Percentiles rank a stretch among this genome's conserved stretches.
phyloP scores from a whole-genome alignment of 2,888 invertebrate species.

The Caenorhabditis zanzibari region DNA sequence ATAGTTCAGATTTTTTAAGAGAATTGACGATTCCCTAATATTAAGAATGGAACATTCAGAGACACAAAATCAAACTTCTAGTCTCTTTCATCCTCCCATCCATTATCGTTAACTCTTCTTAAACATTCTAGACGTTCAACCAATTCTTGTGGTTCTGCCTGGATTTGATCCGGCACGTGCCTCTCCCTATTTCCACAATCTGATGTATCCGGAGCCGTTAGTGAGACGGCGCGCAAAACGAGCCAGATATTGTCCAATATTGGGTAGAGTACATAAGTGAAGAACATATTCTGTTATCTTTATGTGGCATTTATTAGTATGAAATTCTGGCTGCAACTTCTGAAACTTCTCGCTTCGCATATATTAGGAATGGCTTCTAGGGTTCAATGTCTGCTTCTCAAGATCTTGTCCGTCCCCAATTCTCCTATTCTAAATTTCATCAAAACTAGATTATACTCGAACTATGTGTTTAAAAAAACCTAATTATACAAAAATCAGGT shows the following conservation, averaged over 20 bases:
- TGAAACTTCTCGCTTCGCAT: constrained; percentile 32
- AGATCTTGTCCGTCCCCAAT: constrained; percentile 24
- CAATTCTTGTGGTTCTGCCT: constrained; percentile 71
- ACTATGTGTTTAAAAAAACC: not conserved
- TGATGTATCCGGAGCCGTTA: constrained; percentile 70
- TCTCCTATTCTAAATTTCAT: not conserved
- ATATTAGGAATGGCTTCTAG: constrained; percentile 27
- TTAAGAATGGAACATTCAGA: constrained; percentile 2
- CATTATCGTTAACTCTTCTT: not conserved
- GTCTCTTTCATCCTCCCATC: not conserved
- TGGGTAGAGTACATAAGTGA: constrained; percentile 61
- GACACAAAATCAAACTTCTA: constrained; percentile 30
- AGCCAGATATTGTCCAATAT: constrained; percentile 71
- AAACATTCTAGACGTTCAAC: constrained; percentile 69
- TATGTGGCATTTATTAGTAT: constrained; percentile 35
- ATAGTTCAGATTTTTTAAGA: too few species aligned
- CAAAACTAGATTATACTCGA: not conserved
- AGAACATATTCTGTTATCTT: constrained; percentile 24
- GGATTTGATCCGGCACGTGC: constrained; percentile 68
- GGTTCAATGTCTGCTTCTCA: constrained; percentile 2
- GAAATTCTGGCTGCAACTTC: constrained; percentile 8
- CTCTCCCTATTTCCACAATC: constrained; percentile 68
- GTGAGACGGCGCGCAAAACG: constrained; percentile 67
- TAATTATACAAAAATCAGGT: constrained; percentile 15
- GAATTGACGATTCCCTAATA: not conserved